Evolutionary conservation across 2,797 vertebrate species (phyloP).

Genomic region (Parauchenoglanis ngamensis): DNA sequence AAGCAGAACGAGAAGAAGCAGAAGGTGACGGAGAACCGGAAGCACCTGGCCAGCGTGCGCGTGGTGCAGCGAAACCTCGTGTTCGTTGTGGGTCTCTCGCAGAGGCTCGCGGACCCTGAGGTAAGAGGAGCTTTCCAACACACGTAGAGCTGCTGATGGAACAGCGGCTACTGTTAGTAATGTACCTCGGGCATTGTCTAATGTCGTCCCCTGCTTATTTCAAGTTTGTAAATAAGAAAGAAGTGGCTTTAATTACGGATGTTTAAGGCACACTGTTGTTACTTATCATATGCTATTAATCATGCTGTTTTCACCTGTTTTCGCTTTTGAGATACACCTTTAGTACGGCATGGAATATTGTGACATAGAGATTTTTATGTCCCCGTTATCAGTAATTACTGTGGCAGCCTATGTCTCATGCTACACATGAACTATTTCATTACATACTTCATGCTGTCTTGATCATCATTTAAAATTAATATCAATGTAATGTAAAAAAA

Average conservation of each 20-base stretch:
- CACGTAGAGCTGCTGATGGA: neutral
- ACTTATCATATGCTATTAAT: neutral
- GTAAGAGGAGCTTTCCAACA: constrained; percentile 67
- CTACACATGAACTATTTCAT: neutral
- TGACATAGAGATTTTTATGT: neutral
- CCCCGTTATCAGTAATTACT: neutral
- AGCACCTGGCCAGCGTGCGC: constrained; percentile 96
- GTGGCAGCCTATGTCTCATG: neutral
- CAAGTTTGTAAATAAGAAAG: neutral
- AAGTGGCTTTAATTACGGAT: neutral
- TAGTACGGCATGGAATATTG: neutral
- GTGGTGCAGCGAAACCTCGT: constrained; percentile 99
- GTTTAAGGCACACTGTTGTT: neutral
- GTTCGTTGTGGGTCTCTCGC: constrained; percentile 97
- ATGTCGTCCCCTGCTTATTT: constrained; percentile 8
- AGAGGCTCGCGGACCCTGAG: constrained; percentile 96
- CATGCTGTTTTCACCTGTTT: neutral
- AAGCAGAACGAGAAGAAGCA: constrained; percentile 99
- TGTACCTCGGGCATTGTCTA: neutral
- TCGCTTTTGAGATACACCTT: neutral
- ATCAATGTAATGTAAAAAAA: neutral
- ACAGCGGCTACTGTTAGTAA: constrained; percentile 1
- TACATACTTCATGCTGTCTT: neutral
- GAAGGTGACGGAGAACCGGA: constrained; percentile 99
- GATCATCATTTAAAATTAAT: neutral